A percentile compares a stretch with the other conserved stretches of the same genome.
Evolutionary conservation across 2,113 vertebrate genomes (phyloP).

Genomic region (Mugil cephalus): DNA sequence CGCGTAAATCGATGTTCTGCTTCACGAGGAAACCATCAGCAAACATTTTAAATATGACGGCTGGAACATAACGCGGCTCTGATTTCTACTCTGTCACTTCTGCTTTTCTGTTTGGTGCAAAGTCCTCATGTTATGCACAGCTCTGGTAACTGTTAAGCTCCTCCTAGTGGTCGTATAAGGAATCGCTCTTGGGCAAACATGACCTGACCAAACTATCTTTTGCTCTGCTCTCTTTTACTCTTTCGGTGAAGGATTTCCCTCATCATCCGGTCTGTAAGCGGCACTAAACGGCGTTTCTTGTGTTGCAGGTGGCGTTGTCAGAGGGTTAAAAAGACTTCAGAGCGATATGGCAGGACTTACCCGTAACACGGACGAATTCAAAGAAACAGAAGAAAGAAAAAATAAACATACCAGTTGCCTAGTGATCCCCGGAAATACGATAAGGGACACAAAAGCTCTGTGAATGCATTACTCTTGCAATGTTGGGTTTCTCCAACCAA

Average conservation of each 20-base stretch:
- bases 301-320: constrained; percentile 92
- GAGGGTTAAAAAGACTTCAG: constrained; percentile 87
- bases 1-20: too few species aligned
- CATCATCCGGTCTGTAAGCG: not conserved
- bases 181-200: not conserved
- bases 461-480: constrained; percentile 92
- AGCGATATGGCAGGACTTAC: constrained; percentile 79
- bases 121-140: not conserved
- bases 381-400: constrained; percentile 56
- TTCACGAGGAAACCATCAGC: too few species aligned
- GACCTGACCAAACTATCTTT: too few species aligned
- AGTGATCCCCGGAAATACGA: constrained; percentile 84
- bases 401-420: constrained; percentile 87
- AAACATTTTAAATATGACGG: too few species aligned
- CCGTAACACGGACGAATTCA: constrained; percentile 66
- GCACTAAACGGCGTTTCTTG: not conserved
- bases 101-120: too few species aligned
- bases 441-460: constrained; percentile 88
- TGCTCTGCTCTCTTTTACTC: not conserved
- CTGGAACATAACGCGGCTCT: too few species aligned
- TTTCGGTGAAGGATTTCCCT: too few species aligned
- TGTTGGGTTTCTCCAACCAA: constrained; percentile 99
- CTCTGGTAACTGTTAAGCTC: not conserved
- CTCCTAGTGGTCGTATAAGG: not conserved
- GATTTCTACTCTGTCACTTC: too few species aligned